Base-by-base conservation (phyloP, 2,797 vertebrate species). In the Helicolenus hilgendorfi region DNA sequence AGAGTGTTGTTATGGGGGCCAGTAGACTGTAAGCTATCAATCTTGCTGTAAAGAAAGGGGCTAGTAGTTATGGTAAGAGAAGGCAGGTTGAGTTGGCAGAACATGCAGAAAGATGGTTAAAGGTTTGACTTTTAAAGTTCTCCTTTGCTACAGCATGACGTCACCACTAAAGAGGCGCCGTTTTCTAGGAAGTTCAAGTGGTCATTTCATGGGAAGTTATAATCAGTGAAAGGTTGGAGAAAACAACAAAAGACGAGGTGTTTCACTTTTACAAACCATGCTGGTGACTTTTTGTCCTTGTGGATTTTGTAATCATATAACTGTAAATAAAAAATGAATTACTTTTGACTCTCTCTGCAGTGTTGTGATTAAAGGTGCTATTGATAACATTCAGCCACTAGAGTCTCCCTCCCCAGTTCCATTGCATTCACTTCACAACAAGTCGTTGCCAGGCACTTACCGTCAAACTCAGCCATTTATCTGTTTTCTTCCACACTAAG, bases 241-340 rank as follows among this genome's bases (percentile, higher is more conserved):
- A 4, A 35, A 58, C 5, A 60, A 77, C 36, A 20, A 53, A 63
- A 35, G 33, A 36, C 0, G 1, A 63, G 22, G 11, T 79, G 64
- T 86, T 83, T 29, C 7, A 63, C 88, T 88, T 94, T 79, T 80
- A 63, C 67, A 58, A 84, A 76, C 77, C 79, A 74, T 87, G 26
- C 72, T 72, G 74, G 82, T 89, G 83, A 87, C 79, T 70, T 84
- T 87, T 82, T 89, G 65, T 88, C 58, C 58, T 88, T 77, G 79
- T 91, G 87, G 86, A 77, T 95, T 96, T 95, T 96, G 89, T 96
- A 93, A 85, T 73, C 63, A 83, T 65, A 90, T 72, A 53, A 86
- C 72, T 89, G 94, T 94, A 91, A 96, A 94, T 94, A 88, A 93
- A 95, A 93, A 89, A 78, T 72, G 41, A 86, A 91, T 63, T 79